Base-by-base conservation (phyloP, 2,888 invertebrate species). In the Lymantria dispar region DNA sequence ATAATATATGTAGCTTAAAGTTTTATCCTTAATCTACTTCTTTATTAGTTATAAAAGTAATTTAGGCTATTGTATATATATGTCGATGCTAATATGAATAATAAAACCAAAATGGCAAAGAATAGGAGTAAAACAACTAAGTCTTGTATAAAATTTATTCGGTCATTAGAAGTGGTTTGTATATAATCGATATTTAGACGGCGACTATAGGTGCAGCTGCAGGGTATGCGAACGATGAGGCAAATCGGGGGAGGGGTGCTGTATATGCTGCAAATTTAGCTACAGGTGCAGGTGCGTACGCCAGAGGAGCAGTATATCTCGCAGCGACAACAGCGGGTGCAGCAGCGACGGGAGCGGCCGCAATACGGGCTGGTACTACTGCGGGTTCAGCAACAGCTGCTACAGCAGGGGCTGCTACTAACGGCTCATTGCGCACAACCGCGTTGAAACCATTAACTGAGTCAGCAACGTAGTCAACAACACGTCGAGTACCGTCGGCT, bases 381-480 rank as follows among this genome's bases (percentile, higher is more conserved):
- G 77, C 81, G 1, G 81, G 78, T 52, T 86, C 78, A 3, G 89
- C 88, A 43, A 87, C 84, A 0, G 79, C 87, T 56, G 81, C 85
- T 44, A 84, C 80, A 0, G 79, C 83, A 1, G 80, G 80, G 0
- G 79, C 76, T 5, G 80, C 81, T n/a, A 84, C 76, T 45, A 84
- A 56, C 0, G 87, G 84, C 56, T 89, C 88, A 44, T 90, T 87
- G 43, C 86, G 83, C 33, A 90, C 89, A 1, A 86, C 80, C 0
- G 89, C 89, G 66, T 87, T 88, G 64, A 88, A 90, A 22, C 89
- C 89, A 50, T 87, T 87, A 30, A 87, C 68, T 10, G 88, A 62
- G 54, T 90, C 90, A 1, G 90, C 89, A 15, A 80, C 57, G 63
- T 91, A 91, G 57, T 88, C 87, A 0, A 91, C 90, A 0, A 78